These are phyloP conservation scores for Spodoptera litura DNA, from an alignment of 1,140 invertebrate species.

Conservation along the genomic window DNA sequence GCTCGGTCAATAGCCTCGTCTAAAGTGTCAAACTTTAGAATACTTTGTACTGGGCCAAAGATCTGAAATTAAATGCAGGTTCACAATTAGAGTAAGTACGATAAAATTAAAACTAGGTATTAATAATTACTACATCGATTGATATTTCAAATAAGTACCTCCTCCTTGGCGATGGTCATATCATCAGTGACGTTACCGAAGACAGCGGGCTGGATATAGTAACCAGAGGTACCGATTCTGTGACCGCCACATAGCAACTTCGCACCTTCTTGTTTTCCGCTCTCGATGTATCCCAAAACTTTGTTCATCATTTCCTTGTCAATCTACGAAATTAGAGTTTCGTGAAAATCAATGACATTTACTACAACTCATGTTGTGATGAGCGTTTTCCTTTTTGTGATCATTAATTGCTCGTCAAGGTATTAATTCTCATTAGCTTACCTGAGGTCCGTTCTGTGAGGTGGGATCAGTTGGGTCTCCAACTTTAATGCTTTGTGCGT, in stretches of 20 bases:
- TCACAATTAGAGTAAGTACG: not conserved
- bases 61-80: conserved; percentile 75
- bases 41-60: conserved; percentile 96
- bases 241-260: conserved; percentile 89
- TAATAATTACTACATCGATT: not conserved
- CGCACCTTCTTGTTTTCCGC: conserved; percentile 91
- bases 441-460: conserved; percentile 93
- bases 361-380: not conserved
- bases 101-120: not conserved
- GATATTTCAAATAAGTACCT: conserved; percentile 77
- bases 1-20: conserved; percentile 96
- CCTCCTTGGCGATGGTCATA: conserved; percentile 93
- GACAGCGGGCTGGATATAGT: conserved; percentile 92
- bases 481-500: conserved; percentile 90
- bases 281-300: conserved; percentile 89
- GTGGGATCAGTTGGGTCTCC: conserved; percentile 92
- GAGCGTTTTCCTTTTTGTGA: no score
- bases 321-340: conserved; percentile 80
- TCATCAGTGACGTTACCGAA: conserved; percentile 92
- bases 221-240: conserved; percentile 88
- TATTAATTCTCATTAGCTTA: conserved; percentile 67
- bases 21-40: conserved; percentile 94
- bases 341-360: not conserved
- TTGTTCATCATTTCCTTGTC: conserved; percentile 89
- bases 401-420: not conserved